These are phyloP conservation scores for Pseudomyrmex concolor DNA, from an alignment of 1,140 invertebrate genomes.

Conservation along the genomic window DNA sequence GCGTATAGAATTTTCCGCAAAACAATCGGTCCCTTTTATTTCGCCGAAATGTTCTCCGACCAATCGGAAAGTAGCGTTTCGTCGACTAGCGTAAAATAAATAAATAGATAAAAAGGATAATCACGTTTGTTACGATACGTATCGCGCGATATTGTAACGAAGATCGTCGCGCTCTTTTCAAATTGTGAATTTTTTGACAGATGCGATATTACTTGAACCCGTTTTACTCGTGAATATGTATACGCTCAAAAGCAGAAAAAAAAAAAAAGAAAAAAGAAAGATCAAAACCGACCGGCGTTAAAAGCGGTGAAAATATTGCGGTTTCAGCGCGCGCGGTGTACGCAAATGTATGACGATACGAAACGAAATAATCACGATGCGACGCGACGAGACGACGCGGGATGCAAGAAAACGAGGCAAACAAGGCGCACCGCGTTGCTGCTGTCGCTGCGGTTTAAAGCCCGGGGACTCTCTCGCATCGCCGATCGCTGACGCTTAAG, in stretches of 20 bases:
- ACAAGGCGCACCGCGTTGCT: neutral
- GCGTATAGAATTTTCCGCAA: no score
- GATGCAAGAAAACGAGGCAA: constrained; percentile 7
- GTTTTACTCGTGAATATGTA: neutral
- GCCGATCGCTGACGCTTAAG: constrained; percentile 47
- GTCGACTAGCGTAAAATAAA: no score
- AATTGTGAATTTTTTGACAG: neutral
- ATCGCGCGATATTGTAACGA: no score
- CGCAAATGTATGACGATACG: neutral
- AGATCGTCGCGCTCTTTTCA: no score
- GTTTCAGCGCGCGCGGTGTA: neutral
- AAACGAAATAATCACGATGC: constrained; percentile 37
- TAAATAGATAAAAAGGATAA: no score
- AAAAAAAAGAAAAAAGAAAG: no score
- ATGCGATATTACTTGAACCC: neutral
- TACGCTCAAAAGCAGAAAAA: neutral
- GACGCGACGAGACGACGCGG: neutral
- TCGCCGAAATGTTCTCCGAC: no score
- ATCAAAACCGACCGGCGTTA: neutral
- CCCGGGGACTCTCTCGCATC: constrained; percentile 29
- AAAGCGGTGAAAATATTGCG: constrained; percentile 26
- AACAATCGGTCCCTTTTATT: no score
- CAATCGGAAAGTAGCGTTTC: no score
- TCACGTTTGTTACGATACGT: no score
- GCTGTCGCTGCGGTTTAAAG: constrained; percentile 5